Percentiles rank a stretch among this genome's conserved stretches.
phyloP scores from a whole-genome alignment of 2,888 invertebrate species.

The Ganaspis brasiliensis region DNA sequence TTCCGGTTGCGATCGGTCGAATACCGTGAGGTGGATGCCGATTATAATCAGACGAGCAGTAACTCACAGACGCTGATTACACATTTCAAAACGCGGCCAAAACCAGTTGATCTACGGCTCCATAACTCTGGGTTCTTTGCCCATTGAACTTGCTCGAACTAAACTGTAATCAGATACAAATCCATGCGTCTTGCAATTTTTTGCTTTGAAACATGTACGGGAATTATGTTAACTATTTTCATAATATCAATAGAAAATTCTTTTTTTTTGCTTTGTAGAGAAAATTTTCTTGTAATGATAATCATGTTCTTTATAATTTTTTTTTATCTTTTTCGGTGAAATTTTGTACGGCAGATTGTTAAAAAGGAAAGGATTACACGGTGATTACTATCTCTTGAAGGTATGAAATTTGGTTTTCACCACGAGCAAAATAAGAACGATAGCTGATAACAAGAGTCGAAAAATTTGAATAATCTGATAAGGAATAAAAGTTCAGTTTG shows the following conservation, averaged over 20 bases:
- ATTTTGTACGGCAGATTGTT: no score
- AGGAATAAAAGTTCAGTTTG: neutral
- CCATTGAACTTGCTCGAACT: neutral
- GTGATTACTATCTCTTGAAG: no score
- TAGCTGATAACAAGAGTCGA: neutral
- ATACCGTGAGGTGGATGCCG: slow-evolving; percentile 60
- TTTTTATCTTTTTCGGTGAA: no score
- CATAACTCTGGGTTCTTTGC: slow-evolving; percentile 67
- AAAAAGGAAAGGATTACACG: no score
- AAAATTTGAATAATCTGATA: slow-evolving; percentile 20
- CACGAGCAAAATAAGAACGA: neutral
- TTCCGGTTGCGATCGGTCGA: slow-evolving; percentile 58
- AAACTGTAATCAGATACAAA: neutral
- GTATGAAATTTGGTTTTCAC: neutral
- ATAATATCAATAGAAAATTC: no score
- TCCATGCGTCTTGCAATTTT: neutral
- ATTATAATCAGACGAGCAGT: slow-evolving; percentile 74
- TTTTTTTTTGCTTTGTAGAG: no score
- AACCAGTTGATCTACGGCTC: slow-evolving; percentile 75
- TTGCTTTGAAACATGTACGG: no score
- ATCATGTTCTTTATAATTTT: no score
- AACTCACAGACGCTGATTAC: slow-evolving; percentile 77
- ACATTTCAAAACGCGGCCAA: slow-evolving; percentile 77
- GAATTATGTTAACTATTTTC: no score
- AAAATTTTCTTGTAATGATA: no score